Percentiles rank a stretch among this genome's conserved stretches.
phyloP scores from a whole-genome alignment of 1,140 invertebrate species.

The Pachyrhynchus sulphureomaculatus region DNA sequence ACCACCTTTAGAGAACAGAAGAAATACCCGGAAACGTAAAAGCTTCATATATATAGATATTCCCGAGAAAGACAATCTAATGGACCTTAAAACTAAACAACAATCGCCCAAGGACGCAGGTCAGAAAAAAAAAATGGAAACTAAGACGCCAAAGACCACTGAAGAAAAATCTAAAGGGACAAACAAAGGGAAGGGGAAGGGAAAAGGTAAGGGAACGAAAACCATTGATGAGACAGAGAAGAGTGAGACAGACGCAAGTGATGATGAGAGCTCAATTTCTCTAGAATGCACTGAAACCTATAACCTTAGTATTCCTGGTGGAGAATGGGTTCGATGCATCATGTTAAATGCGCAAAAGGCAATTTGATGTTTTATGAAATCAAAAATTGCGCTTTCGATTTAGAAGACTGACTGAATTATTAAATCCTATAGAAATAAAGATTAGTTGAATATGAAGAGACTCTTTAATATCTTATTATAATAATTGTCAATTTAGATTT shows the following conservation, averaged over 20 bases:
- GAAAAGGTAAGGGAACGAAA: constrained; percentile 11
- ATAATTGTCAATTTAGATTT: too few relatives aligned
- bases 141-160: not conserved
- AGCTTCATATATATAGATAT: constrained; percentile 4
- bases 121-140: too few relatives aligned
- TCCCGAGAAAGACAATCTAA: constrained; percentile 10
- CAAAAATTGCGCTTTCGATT: constrained; percentile 5
- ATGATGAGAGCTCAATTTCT: constrained; percentile 13
- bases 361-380: constrained; percentile 17
- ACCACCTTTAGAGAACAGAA: not conserved
- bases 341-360: constrained; percentile 13
- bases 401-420: too few relatives aligned
- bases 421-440: too few relatives aligned
- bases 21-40: constrained; percentile 2
- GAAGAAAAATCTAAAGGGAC: not conserved
- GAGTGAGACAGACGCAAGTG: constrained; percentile 4
- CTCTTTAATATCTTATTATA: too few relatives aligned
- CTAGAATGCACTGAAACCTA: constrained; percentile 19
- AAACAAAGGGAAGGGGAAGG: not conserved
- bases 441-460: too few relatives aligned
- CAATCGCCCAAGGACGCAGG: not conserved
- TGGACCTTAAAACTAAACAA: constrained; percentile 2
- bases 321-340: constrained; percentile 17
- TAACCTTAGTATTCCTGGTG: constrained; percentile 3
- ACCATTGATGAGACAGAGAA: not conserved